Percentiles rank a stretch among this genome's conserved stretches.
phyloP scores from a whole-genome alignment of 1,140 invertebrate genomes.

The Eubasilissa regina region DNA sequence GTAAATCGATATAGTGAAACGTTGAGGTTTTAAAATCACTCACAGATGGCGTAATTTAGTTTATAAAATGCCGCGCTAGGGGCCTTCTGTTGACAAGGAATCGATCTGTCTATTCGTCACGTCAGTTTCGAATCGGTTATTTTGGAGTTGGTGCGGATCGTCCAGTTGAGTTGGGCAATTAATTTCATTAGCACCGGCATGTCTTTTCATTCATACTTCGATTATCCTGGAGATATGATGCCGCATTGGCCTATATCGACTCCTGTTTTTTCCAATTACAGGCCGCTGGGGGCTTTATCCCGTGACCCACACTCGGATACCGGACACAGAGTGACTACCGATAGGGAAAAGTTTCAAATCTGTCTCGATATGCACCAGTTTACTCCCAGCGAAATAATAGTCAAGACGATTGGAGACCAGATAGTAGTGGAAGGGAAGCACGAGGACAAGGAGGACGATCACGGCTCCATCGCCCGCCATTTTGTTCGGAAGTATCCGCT shows the following conservation, averaged over 20 bases:
- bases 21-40: no score
- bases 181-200: neutral
- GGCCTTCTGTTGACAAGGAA: neutral
- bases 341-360: slow-evolving; percentile 76
- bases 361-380: slow-evolving; percentile 86
- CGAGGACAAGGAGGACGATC: slow-evolving; percentile 79
- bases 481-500: slow-evolving; percentile 78
- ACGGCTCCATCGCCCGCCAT: slow-evolving; percentile 78
- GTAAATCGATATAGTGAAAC: neutral
- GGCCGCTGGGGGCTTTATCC: neutral
- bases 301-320: slow-evolving; percentile 59
- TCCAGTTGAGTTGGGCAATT: neutral
- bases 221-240: neutral
- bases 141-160: neutral
- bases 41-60: no score
- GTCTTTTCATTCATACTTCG: slow-evolving; percentile 6
- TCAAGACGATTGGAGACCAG: slow-evolving; percentile 80
- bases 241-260: slow-evolving; percentile 25
- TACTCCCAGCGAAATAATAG: slow-evolving; percentile 81
- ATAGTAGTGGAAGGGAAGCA: slow-evolving; percentile 79
- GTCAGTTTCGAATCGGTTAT: neutral
- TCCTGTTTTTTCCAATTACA: slow-evolving; percentile 1
- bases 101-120: neutral
- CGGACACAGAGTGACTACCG: slow-evolving; percentile 71
- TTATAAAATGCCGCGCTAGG: neutral